These are phyloP conservation scores for Girardinichthys multiradiatus DNA, from an alignment of 2,113 vertebrate species.

Conservation along the genomic window DNA sequence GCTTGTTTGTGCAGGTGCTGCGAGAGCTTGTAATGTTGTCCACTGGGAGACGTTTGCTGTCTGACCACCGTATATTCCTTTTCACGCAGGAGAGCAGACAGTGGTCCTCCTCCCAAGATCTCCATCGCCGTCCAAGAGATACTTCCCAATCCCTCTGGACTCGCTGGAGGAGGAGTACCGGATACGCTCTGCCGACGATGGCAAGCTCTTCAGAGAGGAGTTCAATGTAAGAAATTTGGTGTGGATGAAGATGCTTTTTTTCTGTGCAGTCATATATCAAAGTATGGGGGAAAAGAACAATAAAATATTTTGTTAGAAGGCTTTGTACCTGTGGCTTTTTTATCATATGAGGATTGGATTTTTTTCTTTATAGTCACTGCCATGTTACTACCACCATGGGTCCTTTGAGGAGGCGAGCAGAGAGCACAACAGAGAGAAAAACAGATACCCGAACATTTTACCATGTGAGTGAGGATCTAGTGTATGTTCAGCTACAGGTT, in stretches of 20 bases:
- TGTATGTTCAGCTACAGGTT: constrained; percentile 26
- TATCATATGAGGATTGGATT: constrained; percentile 58
- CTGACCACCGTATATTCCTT: constrained; percentile 69
- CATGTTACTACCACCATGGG: constrained; percentile 86
- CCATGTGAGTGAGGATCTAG: constrained; percentile 85
- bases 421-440: constrained; percentile 94
- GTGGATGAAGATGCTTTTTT: constrained; percentile 32
- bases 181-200: constrained; percentile 87
- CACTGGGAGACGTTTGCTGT: constrained; percentile 62
- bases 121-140: constrained; percentile 89
- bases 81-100: constrained; percentile 89
- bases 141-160: constrained; percentile 88
- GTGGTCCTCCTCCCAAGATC: constrained; percentile 93
- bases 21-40: constrained; percentile 68
- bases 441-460: constrained; percentile 97
- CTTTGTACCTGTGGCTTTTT: constrained; percentile 55
- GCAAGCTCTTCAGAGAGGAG: constrained; percentile 92
- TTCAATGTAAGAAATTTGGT: constrained; percentile 83
- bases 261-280: constrained; percentile 35
- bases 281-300: constrained; percentile 35
- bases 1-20: constrained; percentile 77
- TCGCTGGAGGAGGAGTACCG: constrained; percentile 90
- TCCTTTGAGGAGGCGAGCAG: constrained; percentile 90
- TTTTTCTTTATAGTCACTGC: constrained; percentile 84
- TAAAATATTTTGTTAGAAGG: constrained; percentile 54